Conservation (phyloP, 2,888 invertebrate genomes). For the Glyphotaelius pellucidus region DNA sequence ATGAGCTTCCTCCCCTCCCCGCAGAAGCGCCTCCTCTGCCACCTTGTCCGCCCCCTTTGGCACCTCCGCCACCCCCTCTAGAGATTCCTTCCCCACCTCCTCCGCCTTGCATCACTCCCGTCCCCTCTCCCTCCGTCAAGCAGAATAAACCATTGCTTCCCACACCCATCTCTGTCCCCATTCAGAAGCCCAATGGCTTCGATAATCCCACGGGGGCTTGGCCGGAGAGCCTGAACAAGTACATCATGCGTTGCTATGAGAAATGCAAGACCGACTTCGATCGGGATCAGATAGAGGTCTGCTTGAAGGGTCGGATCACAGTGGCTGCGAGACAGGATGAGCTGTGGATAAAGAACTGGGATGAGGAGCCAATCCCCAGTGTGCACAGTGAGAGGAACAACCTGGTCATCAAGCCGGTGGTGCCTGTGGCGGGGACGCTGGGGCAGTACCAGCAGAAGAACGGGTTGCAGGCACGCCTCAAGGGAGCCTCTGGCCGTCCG, state of each 20-base stretch:
- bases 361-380: constrained; percentile 93
- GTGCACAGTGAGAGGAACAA: constrained; percentile 87
- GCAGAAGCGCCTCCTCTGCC: constrained; percentile 77
- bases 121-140: constrained; percentile 70
- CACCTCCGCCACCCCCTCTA: constrained; percentile 69
- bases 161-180: constrained; percentile 58
- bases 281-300: constrained; percentile 95
- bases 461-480: constrained; percentile 68
- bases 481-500: constrained; percentile 67
- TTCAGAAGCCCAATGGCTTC: constrained; percentile 70
- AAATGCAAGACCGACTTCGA: constrained; percentile 93
- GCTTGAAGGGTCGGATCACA: constrained; percentile 95
- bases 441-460: constrained; percentile 76
- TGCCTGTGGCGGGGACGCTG: constrained; percentile 76
- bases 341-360: constrained; percentile 95
- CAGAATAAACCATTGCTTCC: constrained; percentile 66
- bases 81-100: constrained; percentile 75
- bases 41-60: constrained; percentile 75
- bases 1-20: constrained; percentile 79
- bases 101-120: constrained; percentile 70
- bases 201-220: constrained; percentile 83
- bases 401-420: constrained; percentile 68
- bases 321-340: constrained; percentile 92
- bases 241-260: constrained; percentile 94
- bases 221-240: constrained; percentile 89